These are phyloP conservation scores for Galerucella calmariensis DNA, from an alignment of 2,888 invertebrate genomes.

Conservation along the genomic window DNA sequence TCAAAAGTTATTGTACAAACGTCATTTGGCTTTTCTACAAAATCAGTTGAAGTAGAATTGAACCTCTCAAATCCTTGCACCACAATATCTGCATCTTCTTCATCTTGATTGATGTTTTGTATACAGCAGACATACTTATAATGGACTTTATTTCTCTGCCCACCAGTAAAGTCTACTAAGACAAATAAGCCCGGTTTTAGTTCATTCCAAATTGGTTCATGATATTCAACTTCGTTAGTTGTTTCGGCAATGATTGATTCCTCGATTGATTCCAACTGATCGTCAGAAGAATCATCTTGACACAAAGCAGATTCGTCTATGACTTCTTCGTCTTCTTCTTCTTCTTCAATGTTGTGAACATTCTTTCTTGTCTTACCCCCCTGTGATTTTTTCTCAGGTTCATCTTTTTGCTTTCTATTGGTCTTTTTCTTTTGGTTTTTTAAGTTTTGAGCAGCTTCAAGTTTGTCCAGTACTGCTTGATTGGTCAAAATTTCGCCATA, in stretches of 20 bases:
- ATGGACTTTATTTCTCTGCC: not conserved
- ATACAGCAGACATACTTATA: too few species aligned
- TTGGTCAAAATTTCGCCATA: conserved; percentile 8
- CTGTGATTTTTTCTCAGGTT: not conserved
- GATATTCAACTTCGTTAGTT: conserved; percentile 15
- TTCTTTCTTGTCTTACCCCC: conserved; percentile 9
- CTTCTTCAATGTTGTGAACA: conserved; percentile 6
- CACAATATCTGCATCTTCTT: too few species aligned
- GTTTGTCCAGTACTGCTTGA: not conserved
- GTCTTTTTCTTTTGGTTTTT: conserved; percentile 15
- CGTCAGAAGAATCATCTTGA: conserved; percentile 14
- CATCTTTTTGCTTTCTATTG: conserved; percentile 11
- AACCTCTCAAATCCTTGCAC: too few species aligned
- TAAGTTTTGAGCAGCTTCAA: conserved; percentile 13
- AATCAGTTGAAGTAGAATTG: too few species aligned
- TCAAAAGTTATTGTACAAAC: not conserved
- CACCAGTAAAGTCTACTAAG: conserved; percentile 14
- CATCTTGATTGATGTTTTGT: too few species aligned
- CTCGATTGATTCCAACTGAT: not conserved
- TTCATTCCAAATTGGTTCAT: conserved; percentile 14
- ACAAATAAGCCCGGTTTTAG: conserved; percentile 17
- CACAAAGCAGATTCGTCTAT: conserved; percentile 12
- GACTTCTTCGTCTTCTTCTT: conserved; percentile 9
- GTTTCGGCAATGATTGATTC: conserved; percentile 13
- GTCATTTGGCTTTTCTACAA: too few species aligned